Percentiles rank a stretch among this genome's conserved stretches.
Conservation (phyloP, 2,113 vertebrate species). For the Oreamnos americanus region DNA sequence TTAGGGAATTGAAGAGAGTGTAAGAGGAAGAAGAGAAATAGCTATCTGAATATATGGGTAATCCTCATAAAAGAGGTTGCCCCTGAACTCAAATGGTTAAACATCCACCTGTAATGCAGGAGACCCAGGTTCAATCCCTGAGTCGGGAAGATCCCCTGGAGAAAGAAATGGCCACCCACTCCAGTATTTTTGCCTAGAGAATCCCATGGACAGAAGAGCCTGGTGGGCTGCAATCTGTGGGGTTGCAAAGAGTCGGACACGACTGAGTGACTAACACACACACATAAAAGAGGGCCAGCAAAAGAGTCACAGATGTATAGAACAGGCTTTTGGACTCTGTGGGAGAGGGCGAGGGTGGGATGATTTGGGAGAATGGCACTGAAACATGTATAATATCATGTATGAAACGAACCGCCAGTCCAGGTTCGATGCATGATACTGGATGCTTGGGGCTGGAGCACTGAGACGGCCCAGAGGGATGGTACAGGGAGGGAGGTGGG, state of each 20-base stretch:
- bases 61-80: not conserved
- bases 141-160: not conserved
- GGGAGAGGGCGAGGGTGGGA: no score
- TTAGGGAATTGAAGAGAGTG: not conserved
- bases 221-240: not conserved
- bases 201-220: not conserved
- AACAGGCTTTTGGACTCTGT: no score
- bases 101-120: not conserved
- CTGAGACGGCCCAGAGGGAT: no score
- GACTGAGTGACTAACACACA: not conserved
- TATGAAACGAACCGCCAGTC: accelerated
- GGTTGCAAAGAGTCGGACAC: accelerated
- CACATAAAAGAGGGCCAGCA: not conserved
- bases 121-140: not conserved
- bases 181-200: not conserved
- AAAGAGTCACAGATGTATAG: no score
- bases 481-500: no score
- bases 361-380: no score
- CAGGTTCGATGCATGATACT: no score
- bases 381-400: no score
- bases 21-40: not conserved
- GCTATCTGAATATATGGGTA: not conserved
- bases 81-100: not conserved
- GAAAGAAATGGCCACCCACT: not conserved
- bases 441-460: no score